Conservation (phyloP, 2,888 invertebrate genomes). For the Harmothoe impar region DNA sequence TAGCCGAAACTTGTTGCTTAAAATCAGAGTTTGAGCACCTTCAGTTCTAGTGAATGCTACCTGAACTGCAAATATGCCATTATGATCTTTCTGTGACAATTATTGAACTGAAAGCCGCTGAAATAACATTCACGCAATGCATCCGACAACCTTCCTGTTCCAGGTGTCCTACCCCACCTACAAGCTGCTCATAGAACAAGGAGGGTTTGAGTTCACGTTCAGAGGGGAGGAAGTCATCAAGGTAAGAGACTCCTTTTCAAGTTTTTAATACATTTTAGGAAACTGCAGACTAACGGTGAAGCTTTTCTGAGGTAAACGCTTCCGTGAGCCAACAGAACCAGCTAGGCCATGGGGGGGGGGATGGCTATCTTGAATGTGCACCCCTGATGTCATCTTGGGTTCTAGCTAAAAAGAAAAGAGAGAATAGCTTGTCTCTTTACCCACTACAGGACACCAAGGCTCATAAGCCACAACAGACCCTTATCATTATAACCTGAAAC, state of each 20-base stretch:
- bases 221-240: slow-evolving; percentile 68
- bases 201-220: slow-evolving; percentile 61
- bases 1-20: too few species aligned
- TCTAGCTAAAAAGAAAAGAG: background rate
- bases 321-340: background rate
- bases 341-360: background rate
- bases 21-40: too few species aligned
- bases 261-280: background rate
- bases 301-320: background rate
- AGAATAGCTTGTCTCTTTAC: too few species aligned
- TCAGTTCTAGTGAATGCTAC: too few species aligned
- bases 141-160: too few species aligned
- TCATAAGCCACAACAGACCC: too few species aligned
- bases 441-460: too few species aligned
- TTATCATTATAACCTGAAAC: too few species aligned
- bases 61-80: too few species aligned
- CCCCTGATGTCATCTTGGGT: background rate
- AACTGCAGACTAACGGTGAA: background rate
- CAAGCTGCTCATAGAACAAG: slow-evolving; percentile 62
- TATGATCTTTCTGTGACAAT: too few species aligned
- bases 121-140: too few species aligned
- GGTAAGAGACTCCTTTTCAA: slow-evolving; percentile 61
- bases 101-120: too few species aligned
- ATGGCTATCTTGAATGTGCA: background rate
- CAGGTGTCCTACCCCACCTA: slow-evolving; percentile 67